phyloP scores from a whole-genome alignment of 1,140 invertebrate species.

The Caenorhabditis inopinata region DNA sequence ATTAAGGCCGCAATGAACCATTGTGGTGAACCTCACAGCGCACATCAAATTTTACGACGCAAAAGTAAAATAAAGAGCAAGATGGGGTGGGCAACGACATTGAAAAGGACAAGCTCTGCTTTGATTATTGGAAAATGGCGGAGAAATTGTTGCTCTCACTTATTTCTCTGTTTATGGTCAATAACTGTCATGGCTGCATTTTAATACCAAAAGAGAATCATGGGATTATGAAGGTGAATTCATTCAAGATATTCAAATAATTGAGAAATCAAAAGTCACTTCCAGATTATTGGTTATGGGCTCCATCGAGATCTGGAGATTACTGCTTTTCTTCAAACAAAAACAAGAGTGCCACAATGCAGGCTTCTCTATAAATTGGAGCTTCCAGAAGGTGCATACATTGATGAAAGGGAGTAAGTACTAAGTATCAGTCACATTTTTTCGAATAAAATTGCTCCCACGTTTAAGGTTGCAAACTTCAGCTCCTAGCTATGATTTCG shows the following conservation, averaged over 20 bases:
- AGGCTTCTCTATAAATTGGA: neutral
- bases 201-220: neutral
- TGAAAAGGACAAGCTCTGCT: too few species aligned
- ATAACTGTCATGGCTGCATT: neutral
- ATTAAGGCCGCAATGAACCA: neutral
- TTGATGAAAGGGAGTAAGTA: slow-evolving; percentile 1
- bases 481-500: neutral
- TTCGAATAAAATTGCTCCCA: neutral
- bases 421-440: neutral
- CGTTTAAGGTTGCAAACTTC: neutral
- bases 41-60: neutral
- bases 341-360: neutral
- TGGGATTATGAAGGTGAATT: neutral
- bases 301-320: neutral
- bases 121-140: neutral
- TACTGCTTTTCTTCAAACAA: neutral
- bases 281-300: neutral
- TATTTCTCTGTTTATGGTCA: neutral
- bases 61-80: neutral
- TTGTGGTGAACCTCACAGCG: neutral
- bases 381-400: neutral
- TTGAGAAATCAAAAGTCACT: neutral
- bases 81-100: too few species aligned
- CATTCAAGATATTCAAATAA: neutral
- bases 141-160: neutral